Percentiles rank a stretch among this genome's conserved stretches.
phyloP scores from a whole-genome alignment of 2,797 vertebrate genomes.

The Sebastes elongatus region DNA sequence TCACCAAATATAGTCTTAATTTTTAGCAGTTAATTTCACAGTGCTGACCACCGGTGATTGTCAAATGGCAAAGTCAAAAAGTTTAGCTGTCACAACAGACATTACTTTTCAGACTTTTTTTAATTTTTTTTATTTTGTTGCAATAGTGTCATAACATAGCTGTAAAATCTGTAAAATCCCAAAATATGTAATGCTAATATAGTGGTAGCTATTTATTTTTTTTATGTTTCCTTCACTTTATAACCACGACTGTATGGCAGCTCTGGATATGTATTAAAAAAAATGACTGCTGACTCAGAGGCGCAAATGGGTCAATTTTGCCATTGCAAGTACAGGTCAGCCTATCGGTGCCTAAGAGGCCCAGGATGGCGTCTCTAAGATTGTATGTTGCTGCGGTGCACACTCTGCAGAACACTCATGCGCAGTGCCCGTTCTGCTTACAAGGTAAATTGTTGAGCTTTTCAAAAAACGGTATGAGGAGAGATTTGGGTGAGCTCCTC shows the following conservation, averaged over 20 bases:
- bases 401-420: conserved; percentile 12
- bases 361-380: conserved; percentile 13
- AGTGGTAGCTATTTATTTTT: background rate
- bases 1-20: conserved; percentile 21
- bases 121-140: background rate
- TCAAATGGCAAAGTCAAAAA: background rate
- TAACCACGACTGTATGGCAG: background rate
- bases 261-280: background rate
- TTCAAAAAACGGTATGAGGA: conserved; percentile 23
- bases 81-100: background rate
- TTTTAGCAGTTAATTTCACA: conserved; percentile 34
- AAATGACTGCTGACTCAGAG: background rate
- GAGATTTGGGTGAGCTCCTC: conserved; percentile 45
- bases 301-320: background rate
- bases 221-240: background rate
- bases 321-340: background rate
- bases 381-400: conserved; percentile 19
- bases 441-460: conserved; percentile 56
- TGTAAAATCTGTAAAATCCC: background rate
- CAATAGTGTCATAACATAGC: background rate
- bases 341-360: conserved; percentile 1
- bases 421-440: conserved; percentile 39
- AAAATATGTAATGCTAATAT: background rate
- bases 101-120: background rate
- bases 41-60: conserved; percentile 17